These are phyloP conservation scores for Oreochromis grahami DNA, from an alignment of 2,797 vertebrate species.

Conservation along the genomic window DNA sequence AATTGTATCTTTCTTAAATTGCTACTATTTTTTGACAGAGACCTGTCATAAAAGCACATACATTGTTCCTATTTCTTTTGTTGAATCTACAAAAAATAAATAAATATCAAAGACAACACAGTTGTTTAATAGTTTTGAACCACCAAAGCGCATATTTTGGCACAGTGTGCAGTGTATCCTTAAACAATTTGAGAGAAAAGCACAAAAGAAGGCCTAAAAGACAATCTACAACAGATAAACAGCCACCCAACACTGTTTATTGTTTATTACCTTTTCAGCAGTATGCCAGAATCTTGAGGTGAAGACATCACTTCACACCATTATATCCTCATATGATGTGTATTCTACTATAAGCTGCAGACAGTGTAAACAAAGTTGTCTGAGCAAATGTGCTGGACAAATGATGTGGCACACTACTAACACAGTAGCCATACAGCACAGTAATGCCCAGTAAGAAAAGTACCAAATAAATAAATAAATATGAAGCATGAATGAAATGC, in stretches of 20 bases:
- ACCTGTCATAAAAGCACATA: neutral
- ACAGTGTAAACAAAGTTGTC: neutral
- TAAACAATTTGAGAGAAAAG: neutral
- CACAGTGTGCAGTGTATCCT: neutral
- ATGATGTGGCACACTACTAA: neutral
- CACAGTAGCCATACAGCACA: neutral
- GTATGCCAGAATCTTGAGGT: neutral
- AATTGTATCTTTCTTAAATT: neutral
- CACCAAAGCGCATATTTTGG: rapidly evolving
- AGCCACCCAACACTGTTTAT: rapidly evolving
- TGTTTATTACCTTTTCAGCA: neutral
- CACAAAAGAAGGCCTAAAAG: neutral
- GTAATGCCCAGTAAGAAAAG: neutral
- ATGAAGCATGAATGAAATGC: neutral
- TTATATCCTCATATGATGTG: rapidly evolving
- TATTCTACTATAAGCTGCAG: neutral
- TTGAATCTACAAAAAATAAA: neutral
- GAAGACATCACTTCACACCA: neutral
- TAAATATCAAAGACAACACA: neutral
- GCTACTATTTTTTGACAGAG: neutral
- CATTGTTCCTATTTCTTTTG: neutral
- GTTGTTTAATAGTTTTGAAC: neutral
- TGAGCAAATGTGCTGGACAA: neutral
- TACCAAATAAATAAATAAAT: neutral
- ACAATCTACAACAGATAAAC: neutral